phyloP scores from a whole-genome alignment of 2,797 vertebrate genomes.

The Manis pentadactyla region DNA sequence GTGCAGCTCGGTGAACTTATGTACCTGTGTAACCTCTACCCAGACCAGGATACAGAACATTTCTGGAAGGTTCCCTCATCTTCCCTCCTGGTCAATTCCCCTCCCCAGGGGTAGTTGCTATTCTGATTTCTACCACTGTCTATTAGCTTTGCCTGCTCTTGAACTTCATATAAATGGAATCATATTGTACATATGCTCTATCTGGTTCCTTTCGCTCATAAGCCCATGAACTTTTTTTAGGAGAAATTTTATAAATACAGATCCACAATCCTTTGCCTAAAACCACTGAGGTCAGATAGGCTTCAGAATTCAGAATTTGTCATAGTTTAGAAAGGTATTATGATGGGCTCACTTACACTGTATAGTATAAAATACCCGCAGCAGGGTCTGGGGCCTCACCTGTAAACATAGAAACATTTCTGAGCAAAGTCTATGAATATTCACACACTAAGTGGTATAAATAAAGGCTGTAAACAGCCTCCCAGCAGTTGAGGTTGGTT shows the following conservation, averaged over 20 bases:
- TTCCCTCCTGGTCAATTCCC: background rate
- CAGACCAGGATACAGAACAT: background rate
- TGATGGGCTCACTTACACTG: background rate
- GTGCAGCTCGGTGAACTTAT: background rate
- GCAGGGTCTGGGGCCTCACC: background rate
- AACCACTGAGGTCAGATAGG: background rate
- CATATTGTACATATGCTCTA: too few species aligned
- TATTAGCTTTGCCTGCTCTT: background rate
- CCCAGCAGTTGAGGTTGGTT: background rate
- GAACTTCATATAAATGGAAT: background rate
- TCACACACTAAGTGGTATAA: conserved; percentile 47
- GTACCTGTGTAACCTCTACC: background rate
- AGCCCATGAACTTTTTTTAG: background rate
- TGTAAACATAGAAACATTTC: conserved; percentile 57
- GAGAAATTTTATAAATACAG: background rate
- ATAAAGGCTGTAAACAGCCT: conserved; percentile 63
- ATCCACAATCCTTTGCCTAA: background rate
- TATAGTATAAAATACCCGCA: background rate
- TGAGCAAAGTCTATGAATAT: conserved; percentile 61
- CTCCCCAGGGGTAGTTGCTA: background rate
- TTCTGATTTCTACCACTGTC: background rate
- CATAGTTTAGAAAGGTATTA: background rate
- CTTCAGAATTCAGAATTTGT: conserved; percentile 10
- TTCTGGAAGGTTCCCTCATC: background rate
- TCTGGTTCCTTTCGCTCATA: background rate